Base-by-base conservation (phyloP, 2,888 invertebrate genomes). In the Chymomyza amoena region DNA sequence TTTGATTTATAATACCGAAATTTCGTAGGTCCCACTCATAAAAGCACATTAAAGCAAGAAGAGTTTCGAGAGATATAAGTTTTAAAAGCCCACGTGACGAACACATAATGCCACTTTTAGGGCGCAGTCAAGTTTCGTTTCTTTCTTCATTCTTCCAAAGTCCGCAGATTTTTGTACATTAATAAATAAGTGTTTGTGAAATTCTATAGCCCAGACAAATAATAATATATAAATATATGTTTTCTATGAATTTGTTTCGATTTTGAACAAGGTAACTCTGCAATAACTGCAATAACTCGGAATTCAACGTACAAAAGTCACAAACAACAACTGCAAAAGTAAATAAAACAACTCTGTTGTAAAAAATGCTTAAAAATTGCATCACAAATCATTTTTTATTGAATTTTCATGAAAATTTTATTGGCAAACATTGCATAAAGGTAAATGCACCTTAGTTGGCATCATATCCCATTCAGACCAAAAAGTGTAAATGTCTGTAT, bases 341-440 rank as follows among this genome's bases (percentile, higher is more conserved):
- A 63, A 57, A 54, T 56, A 61, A 64, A 57, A 56, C 32, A 66
- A 18, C 16, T 36, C 25, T 39, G 45, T 39, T 18, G 15, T 20
- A 63, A 73, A 74, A 84, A 84, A 75, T 68, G 66, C 61, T 69
- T 57, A 45, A 56, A 66, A 77, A 76, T 68, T 72, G 70, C 72
- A 66, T 65, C 86, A 85, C 83, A 87, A 87, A 83, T 87, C 79
- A 87, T 83, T 83, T 87, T 85, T 86, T 88, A 88, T 85, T 81
- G 84, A 88, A 85, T 85, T 84, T 84, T 75, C 78, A 80, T 85
- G 81, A 80, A 81, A 79, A 79, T 81, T 85, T 87, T 81, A 87
- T 84, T 84, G 87, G 83, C 75, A 80, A 81, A 73, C 75, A 72
- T 76, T 68, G 68, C 61, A 66, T 18, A 61, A 71, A 71, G 75